Percentiles rank a stretch among this genome's conserved stretches.
These are phyloP conservation scores for Siniperca obscura DNA, from an alignment of 2,797 vertebrate genomes.

Conservation along the genomic window DNA sequence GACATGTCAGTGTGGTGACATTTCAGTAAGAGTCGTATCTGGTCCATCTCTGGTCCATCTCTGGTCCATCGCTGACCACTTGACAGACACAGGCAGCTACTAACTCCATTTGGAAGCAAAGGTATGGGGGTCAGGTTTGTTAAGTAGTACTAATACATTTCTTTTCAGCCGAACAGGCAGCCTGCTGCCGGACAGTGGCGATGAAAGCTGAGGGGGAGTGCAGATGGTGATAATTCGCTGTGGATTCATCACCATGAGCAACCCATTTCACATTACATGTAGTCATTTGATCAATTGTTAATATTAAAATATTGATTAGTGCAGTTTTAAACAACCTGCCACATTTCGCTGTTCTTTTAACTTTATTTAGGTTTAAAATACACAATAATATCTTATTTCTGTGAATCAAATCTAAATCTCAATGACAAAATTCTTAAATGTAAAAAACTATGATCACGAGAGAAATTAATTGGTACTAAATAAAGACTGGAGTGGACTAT, in stretches of 20 bases:
- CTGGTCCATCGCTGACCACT: background rate
- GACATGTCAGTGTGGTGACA: slow-evolving; percentile 10
- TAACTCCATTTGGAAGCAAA: background rate
- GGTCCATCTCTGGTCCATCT: slow-evolving; percentile 13
- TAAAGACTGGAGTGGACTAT: background rate
- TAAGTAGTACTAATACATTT: background rate
- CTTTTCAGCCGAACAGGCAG: background rate
- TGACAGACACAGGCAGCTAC: background rate
- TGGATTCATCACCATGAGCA: background rate
- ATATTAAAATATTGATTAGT: background rate
- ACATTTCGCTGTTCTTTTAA: background rate
- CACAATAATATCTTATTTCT: background rate
- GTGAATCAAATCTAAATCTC: background rate
- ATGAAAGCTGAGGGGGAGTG: background rate
- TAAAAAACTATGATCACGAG: background rate
- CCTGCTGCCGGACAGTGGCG: no score
- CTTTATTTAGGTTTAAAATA: background rate
- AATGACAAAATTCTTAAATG: background rate
- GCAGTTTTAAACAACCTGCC: no score
- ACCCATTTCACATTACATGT: background rate
- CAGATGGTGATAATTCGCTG: background rate
- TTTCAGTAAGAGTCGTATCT: slow-evolving; percentile 15
- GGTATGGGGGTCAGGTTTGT: background rate
- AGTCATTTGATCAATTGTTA: background rate
- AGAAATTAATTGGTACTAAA: background rate